Percentiles rank a stretch among this genome's conserved stretches.
Conservation (phyloP, 2,113 vertebrate genomes). For the Cryptotis parvus region DNA sequence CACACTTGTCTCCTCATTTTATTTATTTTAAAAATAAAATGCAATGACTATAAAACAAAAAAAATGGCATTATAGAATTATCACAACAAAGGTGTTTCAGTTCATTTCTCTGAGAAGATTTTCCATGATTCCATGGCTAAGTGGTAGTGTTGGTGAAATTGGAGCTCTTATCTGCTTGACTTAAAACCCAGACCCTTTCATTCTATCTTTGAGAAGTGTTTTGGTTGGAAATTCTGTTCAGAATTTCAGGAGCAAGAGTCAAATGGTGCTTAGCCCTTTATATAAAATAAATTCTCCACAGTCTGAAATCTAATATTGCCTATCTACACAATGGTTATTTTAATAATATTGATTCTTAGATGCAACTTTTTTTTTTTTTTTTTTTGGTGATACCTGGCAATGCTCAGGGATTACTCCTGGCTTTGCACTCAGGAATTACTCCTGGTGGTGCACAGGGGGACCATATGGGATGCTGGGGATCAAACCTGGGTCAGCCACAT, state of each 20-base stretch:
- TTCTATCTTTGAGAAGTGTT: background rate
- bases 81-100: background rate
- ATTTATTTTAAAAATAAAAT: background rate
- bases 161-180: background rate
- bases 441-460: too few species aligned
- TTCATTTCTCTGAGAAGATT: conserved; percentile 7
- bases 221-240: background rate
- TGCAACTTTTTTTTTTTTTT: too few species aligned
- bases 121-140: background rate
- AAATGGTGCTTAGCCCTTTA: background rate
- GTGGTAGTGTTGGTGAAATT: background rate
- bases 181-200: background rate
- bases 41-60: conserved; percentile 22
- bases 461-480: too few species aligned
- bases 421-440: too few species aligned
- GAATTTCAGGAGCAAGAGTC: background rate
- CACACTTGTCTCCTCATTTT: too few species aligned
- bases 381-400: too few species aligned
- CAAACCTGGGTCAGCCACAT: too few species aligned
- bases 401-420: too few species aligned
- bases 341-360: background rate
- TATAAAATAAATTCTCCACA: background rate
- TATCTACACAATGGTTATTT: background rate
- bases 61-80: conserved; percentile 5
- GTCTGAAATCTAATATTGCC: background rate